Conservation (phyloP, 1,140 invertebrate species). For the Tetranychus cinnabarinus region DNA sequence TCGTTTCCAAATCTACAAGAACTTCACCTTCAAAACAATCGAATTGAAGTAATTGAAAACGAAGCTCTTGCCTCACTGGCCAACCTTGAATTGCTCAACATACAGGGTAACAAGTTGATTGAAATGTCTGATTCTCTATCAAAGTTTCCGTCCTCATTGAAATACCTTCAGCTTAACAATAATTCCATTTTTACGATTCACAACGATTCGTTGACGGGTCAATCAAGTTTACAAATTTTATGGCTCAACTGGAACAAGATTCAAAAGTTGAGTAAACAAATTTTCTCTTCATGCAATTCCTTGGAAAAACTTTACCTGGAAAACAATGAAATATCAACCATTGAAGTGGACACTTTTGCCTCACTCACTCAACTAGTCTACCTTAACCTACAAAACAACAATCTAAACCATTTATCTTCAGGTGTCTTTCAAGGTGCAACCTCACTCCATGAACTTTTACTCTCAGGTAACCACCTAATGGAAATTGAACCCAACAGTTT, state of each 20-base stretch:
- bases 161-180: slow-evolving; percentile 58
- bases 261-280: slow-evolving; percentile 36
- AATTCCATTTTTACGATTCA: slow-evolving; percentile 52
- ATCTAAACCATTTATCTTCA: slow-evolving; percentile 17
- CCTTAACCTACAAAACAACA: slow-evolving; percentile 21
- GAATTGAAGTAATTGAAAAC: slow-evolving; percentile 48
- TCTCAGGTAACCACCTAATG: slow-evolving; percentile 29
- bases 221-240: slow-evolving; percentile 55
- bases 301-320: slow-evolving; percentile 54
- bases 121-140: slow-evolving; percentile 53
- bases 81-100: slow-evolving; percentile 62
- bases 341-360: slow-evolving; percentile 51
- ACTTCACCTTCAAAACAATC: slow-evolving; percentile 63
- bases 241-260: slow-evolving; percentile 61
- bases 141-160: slow-evolving; percentile 35
- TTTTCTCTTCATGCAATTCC: slow-evolving; percentile 45
- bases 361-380: slow-evolving; percentile 40
- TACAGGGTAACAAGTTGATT: slow-evolving; percentile 52
- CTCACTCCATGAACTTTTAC: slow-evolving; percentile 37
- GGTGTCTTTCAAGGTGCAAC: slow-evolving; percentile 27
- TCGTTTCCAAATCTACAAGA: slow-evolving; percentile 51
- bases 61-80: slow-evolving; percentile 54
- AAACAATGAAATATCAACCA: slow-evolving; percentile 50
- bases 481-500: slow-evolving; percentile 32
- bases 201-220: slow-evolving; percentile 46